phyloP scores from a whole-genome alignment of 2,113 vertebrate species.

The Strix uralensis region DNA sequence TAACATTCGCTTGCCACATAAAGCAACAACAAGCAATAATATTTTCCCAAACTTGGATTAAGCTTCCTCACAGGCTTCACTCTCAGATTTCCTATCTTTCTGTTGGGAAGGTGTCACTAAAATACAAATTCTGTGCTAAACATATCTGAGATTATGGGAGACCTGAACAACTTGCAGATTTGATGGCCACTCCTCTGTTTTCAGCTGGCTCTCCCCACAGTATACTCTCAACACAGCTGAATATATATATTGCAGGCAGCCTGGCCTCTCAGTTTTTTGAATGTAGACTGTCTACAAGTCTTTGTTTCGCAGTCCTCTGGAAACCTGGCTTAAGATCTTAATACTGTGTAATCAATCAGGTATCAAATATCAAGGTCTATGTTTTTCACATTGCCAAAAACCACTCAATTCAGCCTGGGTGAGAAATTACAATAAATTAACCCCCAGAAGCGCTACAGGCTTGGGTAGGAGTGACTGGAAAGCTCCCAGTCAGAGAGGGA shows the following conservation, averaged over 20 bases:
- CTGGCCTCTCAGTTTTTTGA: neutral
- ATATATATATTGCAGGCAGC: neutral
- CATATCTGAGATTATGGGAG: neutral
- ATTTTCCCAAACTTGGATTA: neutral
- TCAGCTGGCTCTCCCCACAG: rapidly evolving
- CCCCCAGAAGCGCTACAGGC: too few relatives aligned
- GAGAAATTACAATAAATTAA: neutral
- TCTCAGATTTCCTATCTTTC: neutral
- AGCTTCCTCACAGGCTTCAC: neutral
- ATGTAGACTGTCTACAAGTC: neutral
- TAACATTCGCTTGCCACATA: neutral
- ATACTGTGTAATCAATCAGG: neutral
- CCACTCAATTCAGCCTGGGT: neutral
- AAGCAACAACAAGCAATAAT: neutral
- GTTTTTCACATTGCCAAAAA: neutral
- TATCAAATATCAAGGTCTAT: neutral
- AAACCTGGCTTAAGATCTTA: neutral
- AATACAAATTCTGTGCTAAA: neutral
- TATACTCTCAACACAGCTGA: neutral
- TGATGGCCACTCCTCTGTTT: neutral
- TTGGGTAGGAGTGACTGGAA: too few relatives aligned
- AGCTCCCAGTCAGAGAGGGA: too few relatives aligned
- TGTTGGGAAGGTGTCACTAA: neutral
- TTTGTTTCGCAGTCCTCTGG: neutral
- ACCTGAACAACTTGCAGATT: neutral